Conservation (phyloP, 2,113 vertebrate species). For the Arvicanthis niloticus region DNA sequence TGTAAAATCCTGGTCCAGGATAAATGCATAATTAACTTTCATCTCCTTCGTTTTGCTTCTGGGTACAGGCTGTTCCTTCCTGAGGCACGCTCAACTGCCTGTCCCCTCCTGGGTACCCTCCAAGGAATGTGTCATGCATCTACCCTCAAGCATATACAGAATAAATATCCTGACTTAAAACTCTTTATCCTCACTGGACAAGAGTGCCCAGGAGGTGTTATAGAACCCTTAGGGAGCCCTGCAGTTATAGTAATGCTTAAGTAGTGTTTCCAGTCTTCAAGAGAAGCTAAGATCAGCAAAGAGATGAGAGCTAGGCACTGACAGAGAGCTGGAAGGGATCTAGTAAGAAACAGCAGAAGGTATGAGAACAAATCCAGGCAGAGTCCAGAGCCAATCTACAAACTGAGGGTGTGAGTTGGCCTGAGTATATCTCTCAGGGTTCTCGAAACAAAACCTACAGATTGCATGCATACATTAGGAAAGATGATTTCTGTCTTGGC, state of each 20-base stretch:
- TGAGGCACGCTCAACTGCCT: background rate
- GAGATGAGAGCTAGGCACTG: fast-evolving
- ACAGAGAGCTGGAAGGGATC: background rate
- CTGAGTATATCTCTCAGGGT: too few relatives aligned
- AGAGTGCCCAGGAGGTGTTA: background rate
- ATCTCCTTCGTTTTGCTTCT: background rate
- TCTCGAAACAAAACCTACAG: background rate
- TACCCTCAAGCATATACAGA: background rate
- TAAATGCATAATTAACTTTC: conserved; percentile 15
- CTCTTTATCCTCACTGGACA: background rate
- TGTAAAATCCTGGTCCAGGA: background rate
- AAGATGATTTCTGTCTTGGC: background rate
- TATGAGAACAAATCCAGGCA: background rate
- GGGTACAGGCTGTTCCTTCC: background rate
- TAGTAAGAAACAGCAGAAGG: background rate
- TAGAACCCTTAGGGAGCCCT: fast-evolving
- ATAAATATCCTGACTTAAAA: background rate
- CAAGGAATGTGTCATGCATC: background rate
- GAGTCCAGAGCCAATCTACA: background rate
- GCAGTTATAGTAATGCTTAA: background rate
- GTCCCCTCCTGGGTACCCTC: background rate
- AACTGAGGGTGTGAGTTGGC: background rate
- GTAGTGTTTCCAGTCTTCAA: background rate
- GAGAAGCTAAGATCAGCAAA: background rate
- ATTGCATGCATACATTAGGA: background rate